Evolutionary conservation across 2,888 invertebrate species (phyloP), one percentile per base, ranked within the genome.

Genomic region (Pyralis farinalis): DNA sequence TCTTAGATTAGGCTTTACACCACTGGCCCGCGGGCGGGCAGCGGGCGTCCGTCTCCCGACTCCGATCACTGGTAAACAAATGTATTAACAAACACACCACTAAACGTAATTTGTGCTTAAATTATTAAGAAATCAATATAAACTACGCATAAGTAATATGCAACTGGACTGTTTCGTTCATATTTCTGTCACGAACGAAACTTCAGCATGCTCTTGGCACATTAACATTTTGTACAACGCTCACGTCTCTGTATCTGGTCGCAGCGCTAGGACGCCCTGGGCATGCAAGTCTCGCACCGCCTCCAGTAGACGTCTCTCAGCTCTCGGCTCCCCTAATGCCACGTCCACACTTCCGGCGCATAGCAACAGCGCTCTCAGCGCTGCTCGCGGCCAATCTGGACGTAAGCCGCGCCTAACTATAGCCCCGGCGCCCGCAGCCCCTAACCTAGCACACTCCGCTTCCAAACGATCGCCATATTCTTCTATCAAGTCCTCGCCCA

Each of bases 301-400:
- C 65, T 94, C 94, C 47, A 95, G 85, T 34, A 95, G 85, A 37
- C 95, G 91, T 55, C 92, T 92, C 68, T 95, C 95, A 20, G 95
- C 95, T 40, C 93, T 89, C 0, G 93, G 92, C 66, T 95, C 93
- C 1, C 95, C 95, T 10, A 95, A 79, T 3, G 95, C 95, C 35
- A 95, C 93, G 66, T 95, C 95, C 4, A 95, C 94, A 27, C 95
- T 95, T 12, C 95, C 95, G 44, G 95, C 94, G 63, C 95, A 95
- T 1, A 95, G 79, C 37, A 95, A 78, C 32, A 95, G 83, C n/a
- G 95, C 95, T 46, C 95, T 79, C 4, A 95, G 81, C 55, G 94
- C 94, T 0, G 95, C 95, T 54, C 87, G 90, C 65, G 64, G 94
- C 90, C 83, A 94, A 83, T 65, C 95, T 57, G 58, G 90, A 83